Evolutionary conservation across 1,140 invertebrate genomes (phyloP), one percentile per base, ranked within the genome.

Genomic region (Dysdera silvatica): DNA sequence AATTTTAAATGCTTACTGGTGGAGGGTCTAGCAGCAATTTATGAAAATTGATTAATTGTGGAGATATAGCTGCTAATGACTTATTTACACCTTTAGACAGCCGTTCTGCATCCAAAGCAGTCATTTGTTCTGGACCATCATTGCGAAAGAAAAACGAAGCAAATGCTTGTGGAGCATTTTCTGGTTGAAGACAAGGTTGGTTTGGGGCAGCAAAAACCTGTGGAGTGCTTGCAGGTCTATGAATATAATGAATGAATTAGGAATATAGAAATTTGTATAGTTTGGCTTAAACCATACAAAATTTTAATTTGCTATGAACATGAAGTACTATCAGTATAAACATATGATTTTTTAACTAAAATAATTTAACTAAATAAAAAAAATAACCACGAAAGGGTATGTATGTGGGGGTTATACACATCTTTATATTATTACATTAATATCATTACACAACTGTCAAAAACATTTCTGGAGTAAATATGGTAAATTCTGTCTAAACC

Each of bases 21-120:
- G 87, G 87, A 67, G 88, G 87, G 70, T 88, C 81, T 33, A 83
- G 61, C 14, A 91, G 75, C 49, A 91, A 71, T 69, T 83, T 75
- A 72, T 87, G 84, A 71, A 91, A 83, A 72, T 85, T 81, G 73
- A 84, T 81, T 66, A 90, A 74, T 68, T 83, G 80, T 65, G 84
- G 83, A 69, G 82, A 76, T 62, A 86, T 82, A 43, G 85, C 82
- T 67, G 77, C 76, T 58, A 83, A 76, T 47, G 82, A 82, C 75
- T 78, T 82, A 60, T 76, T 72, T 56, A 84, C 74, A 67, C 84
- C 78, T 71, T 77, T 76, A 63, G 78, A 74, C 65, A 82, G 74
- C 52, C 81, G 74, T 59, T 79, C 78, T 43, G 71, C 70, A 67
- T 79, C 78, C 26, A 74, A 62, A 52, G 71, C 62, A 16, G 76